Percentiles rank a stretch among this genome's conserved stretches.
Evolutionary conservation across 2,888 invertebrate species (phyloP).

Genomic region (Sinotaia quadrata): DNA sequence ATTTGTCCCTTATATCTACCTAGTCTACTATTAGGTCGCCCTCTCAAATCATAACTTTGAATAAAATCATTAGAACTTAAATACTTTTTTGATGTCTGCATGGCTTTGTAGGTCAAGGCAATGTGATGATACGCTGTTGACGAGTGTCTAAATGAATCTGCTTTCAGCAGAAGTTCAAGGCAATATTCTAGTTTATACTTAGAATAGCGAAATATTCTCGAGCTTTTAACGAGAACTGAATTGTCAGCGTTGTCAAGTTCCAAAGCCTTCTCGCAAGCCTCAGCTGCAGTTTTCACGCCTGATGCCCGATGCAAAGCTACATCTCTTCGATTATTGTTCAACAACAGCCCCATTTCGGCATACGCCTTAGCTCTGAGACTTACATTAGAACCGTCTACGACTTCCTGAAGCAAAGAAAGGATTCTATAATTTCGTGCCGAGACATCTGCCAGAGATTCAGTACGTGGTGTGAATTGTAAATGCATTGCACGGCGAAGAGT

Average conservation of each 20-base stretch:
- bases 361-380: constrained; percentile 16
- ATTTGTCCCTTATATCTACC: too few species aligned
- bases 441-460: not conserved
- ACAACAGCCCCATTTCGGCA: constrained; percentile 14
- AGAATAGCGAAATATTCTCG: constrained; percentile 4
- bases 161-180: constrained; percentile 10
- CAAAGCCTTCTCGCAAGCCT: constrained; percentile 12
- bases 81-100: not conserved
- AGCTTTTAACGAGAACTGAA: constrained; percentile 16
- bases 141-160: not conserved
- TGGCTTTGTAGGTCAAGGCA: constrained; percentile 13
- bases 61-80: too few species aligned
- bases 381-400: not conserved
- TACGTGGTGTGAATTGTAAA: not conserved
- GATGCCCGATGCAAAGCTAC: not conserved
- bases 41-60: too few species aligned
- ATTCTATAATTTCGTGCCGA: not conserved
- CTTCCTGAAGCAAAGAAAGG: not conserved
- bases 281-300: not conserved
- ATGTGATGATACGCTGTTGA: constrained; percentile 14
- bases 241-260: not conserved
- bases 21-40: too few species aligned
- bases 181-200: not conserved
- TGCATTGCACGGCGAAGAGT: not conserved
- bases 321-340: not conserved